Evolutionary conservation across 1,140 invertebrate genomes (phyloP), one percentile per base, ranked within the genome.

Genomic region (Steinernema khuongi): DNA sequence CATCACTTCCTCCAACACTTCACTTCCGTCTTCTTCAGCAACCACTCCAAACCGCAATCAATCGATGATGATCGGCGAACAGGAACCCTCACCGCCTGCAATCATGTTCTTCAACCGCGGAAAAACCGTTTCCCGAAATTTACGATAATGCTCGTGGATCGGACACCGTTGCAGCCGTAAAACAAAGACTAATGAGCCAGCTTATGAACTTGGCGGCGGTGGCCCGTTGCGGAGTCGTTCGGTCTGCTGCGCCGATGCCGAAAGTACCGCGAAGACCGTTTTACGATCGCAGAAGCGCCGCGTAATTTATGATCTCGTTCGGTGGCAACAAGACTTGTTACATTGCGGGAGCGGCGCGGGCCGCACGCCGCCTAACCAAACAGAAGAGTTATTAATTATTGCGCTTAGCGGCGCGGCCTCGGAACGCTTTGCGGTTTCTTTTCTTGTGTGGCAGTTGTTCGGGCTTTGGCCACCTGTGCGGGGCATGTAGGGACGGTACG

Each of bases 241-340:
- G 7, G 36, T 41, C 36, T 41, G n/a, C 36, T n/a, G 36, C 7
- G n/a, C 7, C n/a, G 7, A n/a, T n/a, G 7, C 7, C 50, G 7
- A 60, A 60, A 60, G 50, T 60, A 22, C 36, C n/a, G 7, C 36
- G 36, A n/a, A n/a, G n/a, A n/a, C n/a, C n/a, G n/a, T n/a, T n/a
- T n/a, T n/a, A n/a, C n/a, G n/a, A n/a, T n/a, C n/a, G n/a, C 36
- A n/a, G 7, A n/a, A 41, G 36, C 50, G 50, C 4, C 50, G 50
- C 50, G 50, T 60, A 60, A 60, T 60, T 60, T 60, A 60, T 60
- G 50, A 60, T 60, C 50, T 60, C 50, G 50, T 60, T 60, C 50
- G 50, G 50, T 60, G 50, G 50, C 50, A 60, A 60, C 50, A 60
- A 60, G 50, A 60, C 14, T 60, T 60, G 50, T 60, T 60, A 60